Evolutionary conservation across 2,113 vertebrate species (phyloP).

Genomic region (Numida meleagris): DNA sequence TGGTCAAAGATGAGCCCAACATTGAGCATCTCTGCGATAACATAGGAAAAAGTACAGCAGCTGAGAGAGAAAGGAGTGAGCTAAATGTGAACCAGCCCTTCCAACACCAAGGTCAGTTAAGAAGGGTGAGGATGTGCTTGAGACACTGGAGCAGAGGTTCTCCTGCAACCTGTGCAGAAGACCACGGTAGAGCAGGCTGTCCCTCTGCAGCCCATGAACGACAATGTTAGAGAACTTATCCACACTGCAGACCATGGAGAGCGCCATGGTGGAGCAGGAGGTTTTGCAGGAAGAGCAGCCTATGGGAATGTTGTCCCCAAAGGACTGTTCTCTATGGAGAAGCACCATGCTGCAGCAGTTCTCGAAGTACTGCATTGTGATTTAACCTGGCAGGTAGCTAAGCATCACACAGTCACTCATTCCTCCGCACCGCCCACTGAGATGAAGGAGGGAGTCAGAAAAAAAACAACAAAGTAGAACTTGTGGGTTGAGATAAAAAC

Average conservation of each 20-base stretch:
- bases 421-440: too few species aligned
- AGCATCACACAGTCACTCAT: too few species aligned
- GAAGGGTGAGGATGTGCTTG: neutral
- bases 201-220: neutral
- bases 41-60: neutral
- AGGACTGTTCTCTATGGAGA: neutral
- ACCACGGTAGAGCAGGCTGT: neutral
- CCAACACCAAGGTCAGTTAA: neutral
- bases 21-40: neutral
- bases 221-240: too few species aligned
- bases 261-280: neutral
- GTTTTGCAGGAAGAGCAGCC: neutral
- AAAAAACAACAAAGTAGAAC: too few species aligned
- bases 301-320: neutral
- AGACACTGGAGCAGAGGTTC: neutral
- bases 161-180: neutral
- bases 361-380: too few species aligned
- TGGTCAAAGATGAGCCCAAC: neutral
- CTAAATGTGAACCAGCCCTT: neutral
- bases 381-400: too few species aligned
- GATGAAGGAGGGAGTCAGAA: too few species aligned
- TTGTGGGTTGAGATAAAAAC: too few species aligned
- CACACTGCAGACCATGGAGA: neutral
- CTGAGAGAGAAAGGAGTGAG: neutral
- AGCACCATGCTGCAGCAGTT: neutral